These are phyloP conservation scores for Colinus virginianus DNA, from an alignment of 2,113 vertebrate genomes.

Conservation along the genomic window DNA sequence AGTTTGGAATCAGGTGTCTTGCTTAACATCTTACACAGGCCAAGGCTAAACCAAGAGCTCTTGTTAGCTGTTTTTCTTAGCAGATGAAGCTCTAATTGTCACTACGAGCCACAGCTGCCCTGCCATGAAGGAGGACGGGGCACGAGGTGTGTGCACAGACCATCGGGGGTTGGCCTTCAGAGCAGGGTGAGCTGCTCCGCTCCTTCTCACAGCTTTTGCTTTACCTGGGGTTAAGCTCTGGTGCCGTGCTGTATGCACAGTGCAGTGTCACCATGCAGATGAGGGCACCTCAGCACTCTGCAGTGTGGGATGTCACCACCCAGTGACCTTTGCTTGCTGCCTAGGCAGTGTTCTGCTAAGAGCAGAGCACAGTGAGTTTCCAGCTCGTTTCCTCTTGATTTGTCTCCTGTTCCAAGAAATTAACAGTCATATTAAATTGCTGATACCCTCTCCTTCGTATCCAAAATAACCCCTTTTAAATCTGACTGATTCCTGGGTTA, in stretches of 20 bases:
- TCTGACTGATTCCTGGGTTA: not conserved
- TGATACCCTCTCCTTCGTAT: not conserved
- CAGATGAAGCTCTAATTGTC: fast-evolving
- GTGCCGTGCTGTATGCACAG: not conserved
- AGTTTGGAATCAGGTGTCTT: not conserved
- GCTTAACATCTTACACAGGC: fast-evolving
- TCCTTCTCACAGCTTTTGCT: not conserved
- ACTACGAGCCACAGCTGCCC: fast-evolving
- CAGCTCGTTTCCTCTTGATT: not conserved
- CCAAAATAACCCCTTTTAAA: constrained; percentile 1
- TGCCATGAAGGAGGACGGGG: not conserved
- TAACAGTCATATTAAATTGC: not conserved
- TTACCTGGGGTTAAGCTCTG: not conserved
- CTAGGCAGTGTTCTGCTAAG: not conserved
- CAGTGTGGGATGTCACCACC: not conserved
- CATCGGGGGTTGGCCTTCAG: not conserved
- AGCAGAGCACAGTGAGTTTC: not conserved
- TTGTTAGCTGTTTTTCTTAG: not conserved
- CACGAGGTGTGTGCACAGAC: not conserved
- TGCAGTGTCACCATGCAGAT: not conserved
- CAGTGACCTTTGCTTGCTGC: not conserved
- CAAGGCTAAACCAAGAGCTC: not conserved
- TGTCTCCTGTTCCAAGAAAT: not conserved
- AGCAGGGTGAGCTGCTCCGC: not conserved
- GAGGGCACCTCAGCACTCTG: not conserved